Evolutionary conservation across 2,888 invertebrate genomes (phyloP).

Genomic region (Drosophila nigritarsus): DNA sequence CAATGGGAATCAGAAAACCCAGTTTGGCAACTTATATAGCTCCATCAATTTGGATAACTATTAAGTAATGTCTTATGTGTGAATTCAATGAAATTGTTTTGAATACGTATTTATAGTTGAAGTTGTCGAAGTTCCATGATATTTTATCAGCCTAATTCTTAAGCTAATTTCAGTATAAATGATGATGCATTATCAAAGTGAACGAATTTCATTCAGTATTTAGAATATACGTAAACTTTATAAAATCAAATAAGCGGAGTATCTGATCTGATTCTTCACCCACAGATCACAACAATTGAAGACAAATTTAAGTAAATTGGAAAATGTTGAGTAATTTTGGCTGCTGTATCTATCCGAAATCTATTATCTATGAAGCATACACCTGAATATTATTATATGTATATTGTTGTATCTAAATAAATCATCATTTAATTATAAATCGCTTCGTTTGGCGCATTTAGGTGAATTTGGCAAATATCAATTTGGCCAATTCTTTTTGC

Average conservation of each 20-base stretch:
- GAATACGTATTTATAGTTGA: neutral
- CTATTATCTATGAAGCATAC: neutral
- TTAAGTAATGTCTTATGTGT: slow-evolving; percentile 2
- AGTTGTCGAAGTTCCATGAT: neutral
- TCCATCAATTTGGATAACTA: slow-evolving; percentile 10
- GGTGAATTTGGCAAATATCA: slow-evolving; percentile 94
- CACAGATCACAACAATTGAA: neutral
- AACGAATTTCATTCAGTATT: neutral
- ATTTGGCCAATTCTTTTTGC: slow-evolving; percentile 91
- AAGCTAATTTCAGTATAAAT: neutral
- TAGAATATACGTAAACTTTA: neutral
- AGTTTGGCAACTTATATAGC: slow-evolving; percentile 24
- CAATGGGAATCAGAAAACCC: slow-evolving; percentile 33
- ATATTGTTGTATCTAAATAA: neutral
- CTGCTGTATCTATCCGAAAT: neutral
- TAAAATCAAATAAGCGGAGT: neutral
- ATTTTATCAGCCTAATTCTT: neutral
- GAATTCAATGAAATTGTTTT: neutral
- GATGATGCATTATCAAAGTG: neutral
- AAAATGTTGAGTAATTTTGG: neutral
- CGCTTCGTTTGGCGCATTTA: slow-evolving; percentile 81
- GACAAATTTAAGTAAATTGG: neutral
- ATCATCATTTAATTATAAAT: neutral
- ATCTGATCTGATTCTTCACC: neutral
- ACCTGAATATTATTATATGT: neutral